Evolutionary conservation across 2,113 vertebrate species (phyloP), one percentile per base, ranked within the genome.

Genomic region (Gobius niger): DNA sequence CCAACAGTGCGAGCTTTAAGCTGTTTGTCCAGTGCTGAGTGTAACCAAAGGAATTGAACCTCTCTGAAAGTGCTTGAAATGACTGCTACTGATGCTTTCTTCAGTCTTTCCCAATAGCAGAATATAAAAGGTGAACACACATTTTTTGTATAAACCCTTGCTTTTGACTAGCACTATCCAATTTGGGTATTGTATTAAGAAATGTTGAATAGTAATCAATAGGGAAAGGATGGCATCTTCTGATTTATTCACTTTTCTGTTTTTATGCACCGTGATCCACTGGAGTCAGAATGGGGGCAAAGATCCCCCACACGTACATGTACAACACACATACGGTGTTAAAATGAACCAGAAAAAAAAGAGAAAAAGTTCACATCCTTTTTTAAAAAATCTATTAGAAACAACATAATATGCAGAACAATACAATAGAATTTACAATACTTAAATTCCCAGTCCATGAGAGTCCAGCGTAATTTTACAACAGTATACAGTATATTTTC

Each of bases 351-450:
- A 80, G 75, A 68, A 83, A 81, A 57, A 34, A 74, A 77, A 73
- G 82, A 75, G 70, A 95, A 96, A 95, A 92, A 94, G 95, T 98
- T 97, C 95, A 97, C 96, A 96, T 98, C 96, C 95, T 98, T 96
- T 96, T 82, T 92, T 92, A 92, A 97, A 98, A 98, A 98, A 97
- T 97, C 96, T 98, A 98, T 98, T 98, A 98, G 96, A 98, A 98
- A 98, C 96, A 98, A 98, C 94, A 95, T 95, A 96, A 98, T 98
- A 98, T 98, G 96, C 96, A 96, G 96, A 98, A 98, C 96, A 98
- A 95, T 96, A 98, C 96, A 95, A 97, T 95, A 98, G 94, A 95
- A 98, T 98, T 98, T 98, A 99, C 97, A 99, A 97, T 96, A 99
- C 93, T 96, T 95, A 95, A 87, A 95, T 94, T 96, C 95, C 96